A percentile compares a stretch with the other conserved stretches of the same genome.
These are phyloP conservation scores for Yoshiicerus persimilis DNA, from an alignment of 1,140 invertebrate genomes.

Conservation along the genomic window DNA sequence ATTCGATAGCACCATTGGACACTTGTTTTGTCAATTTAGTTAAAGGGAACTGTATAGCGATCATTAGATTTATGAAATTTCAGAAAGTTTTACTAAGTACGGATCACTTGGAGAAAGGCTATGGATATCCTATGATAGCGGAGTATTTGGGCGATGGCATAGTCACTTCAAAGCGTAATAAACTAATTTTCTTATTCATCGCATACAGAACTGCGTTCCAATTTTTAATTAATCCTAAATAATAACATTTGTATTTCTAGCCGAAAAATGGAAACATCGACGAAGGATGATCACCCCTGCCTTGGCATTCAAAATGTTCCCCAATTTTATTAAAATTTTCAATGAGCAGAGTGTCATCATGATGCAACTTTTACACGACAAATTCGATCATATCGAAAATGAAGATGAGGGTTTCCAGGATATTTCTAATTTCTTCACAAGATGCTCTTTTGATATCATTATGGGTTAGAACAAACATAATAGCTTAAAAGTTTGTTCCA, in stretches of 20 bases:
- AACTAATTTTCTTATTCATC: not conserved
- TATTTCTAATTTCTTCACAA: not conserved
- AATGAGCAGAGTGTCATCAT: not conserved
- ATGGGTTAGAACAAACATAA: not conserved
- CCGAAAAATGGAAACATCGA: not conserved
- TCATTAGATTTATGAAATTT: not conserved
- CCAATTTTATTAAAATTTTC: not conserved
- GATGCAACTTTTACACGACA: not conserved
- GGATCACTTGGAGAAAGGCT: not conserved
- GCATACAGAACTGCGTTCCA: not conserved
- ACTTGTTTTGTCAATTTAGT: no score
- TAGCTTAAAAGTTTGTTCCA: not conserved
- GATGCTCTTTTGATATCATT: slow-evolving; percentile 9
- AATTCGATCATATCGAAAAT: not conserved
- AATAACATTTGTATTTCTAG: not conserved
- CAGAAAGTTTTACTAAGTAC: not conserved
- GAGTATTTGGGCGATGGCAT: not conserved
- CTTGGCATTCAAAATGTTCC: not conserved
- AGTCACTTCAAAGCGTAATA: not conserved
- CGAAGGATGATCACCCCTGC: not conserved
- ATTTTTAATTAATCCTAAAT: not conserved
- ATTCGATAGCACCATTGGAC: no score
- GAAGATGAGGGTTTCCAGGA: not conserved
- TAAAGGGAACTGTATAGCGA: no score
- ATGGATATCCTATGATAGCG: not conserved